These are phyloP conservation scores for Andrena fulva DNA, from an alignment of 2,888 invertebrate species.

Conservation along the genomic window DNA sequence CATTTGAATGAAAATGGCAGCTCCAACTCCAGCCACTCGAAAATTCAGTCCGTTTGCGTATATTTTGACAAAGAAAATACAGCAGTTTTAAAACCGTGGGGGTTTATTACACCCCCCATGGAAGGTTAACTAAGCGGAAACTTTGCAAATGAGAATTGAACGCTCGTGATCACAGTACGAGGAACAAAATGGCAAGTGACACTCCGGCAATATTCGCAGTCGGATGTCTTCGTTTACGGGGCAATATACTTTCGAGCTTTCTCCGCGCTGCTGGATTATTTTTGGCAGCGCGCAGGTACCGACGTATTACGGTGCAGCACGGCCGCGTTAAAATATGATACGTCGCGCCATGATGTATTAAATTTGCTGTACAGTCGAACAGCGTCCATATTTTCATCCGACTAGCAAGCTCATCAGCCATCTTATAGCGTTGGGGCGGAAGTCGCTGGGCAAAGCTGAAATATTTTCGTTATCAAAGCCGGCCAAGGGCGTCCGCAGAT, in stretches of 20 bases:
- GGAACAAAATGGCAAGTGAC: conserved; percentile 3
- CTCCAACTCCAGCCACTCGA: too few relatives aligned
- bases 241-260: conserved; percentile 10
- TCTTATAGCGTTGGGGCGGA: conserved; percentile 53
- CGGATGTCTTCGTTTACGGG: conserved; percentile 11
- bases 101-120: too few relatives aligned
- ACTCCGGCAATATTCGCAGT: conserved; percentile 27
- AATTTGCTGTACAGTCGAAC: conserved; percentile 39
- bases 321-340: conserved; percentile 51
- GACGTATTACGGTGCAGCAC: conserved; percentile 36
- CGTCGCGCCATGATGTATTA: conserved; percentile 44
- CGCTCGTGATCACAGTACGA: background rate
- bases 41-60: too few relatives aligned
- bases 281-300: conserved; percentile 38
- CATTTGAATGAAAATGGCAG: too few relatives aligned
- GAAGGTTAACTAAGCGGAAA: background rate
- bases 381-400: conserved; percentile 55
- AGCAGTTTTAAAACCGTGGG: too few relatives aligned
- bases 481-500: background rate
- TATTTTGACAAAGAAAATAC: too few relatives aligned
- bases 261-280: conserved; percentile 33
- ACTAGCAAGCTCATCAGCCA: conserved; percentile 63
- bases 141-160: background rate
- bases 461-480: conserved; percentile 44
- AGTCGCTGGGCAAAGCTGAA: conserved; percentile 32